Conservation (phyloP, 2,113 vertebrate species). For the Steatornis caripensis region DNA sequence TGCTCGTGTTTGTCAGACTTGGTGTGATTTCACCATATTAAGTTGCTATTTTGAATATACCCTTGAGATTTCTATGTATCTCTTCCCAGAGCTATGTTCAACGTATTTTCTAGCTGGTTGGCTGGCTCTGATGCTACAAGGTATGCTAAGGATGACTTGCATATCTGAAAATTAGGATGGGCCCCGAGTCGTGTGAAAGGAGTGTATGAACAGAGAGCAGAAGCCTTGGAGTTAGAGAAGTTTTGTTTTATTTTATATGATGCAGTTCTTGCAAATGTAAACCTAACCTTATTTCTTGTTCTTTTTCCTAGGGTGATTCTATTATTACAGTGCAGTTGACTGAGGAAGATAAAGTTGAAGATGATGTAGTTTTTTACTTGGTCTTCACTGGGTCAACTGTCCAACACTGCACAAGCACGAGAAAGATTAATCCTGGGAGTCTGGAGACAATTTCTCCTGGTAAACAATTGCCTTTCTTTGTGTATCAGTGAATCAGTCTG, state of each 20-base stretch:
- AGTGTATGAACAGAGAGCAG: background rate
- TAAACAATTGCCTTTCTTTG: slow-evolving; percentile 59
- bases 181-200: background rate
- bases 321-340: slow-evolving; percentile 87
- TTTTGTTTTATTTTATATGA: background rate
- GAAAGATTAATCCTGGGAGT: slow-evolving; percentile 81
- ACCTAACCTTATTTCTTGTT: background rate
- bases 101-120: background rate
- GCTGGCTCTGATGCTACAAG: background rate
- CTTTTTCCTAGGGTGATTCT: slow-evolving; percentile 81
- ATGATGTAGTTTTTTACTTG: slow-evolving; percentile 89
- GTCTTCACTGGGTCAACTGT: slow-evolving; percentile 88
- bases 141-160: background rate
- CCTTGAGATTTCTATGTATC: background rate
- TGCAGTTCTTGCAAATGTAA: background rate
- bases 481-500: background rate
- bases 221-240: background rate
- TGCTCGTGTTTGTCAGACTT: background rate
- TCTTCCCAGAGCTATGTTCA: background rate
- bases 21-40: background rate
- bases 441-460: slow-evolving; percentile 91
- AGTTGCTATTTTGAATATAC: background rate
- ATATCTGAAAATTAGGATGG: background rate
- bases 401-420: slow-evolving; percentile 87
- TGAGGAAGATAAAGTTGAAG: slow-evolving; percentile 79